These are phyloP conservation scores for Tenualosa ilisha DNA, from an alignment of 2,797 vertebrate species.

Conservation along the genomic window DNA sequence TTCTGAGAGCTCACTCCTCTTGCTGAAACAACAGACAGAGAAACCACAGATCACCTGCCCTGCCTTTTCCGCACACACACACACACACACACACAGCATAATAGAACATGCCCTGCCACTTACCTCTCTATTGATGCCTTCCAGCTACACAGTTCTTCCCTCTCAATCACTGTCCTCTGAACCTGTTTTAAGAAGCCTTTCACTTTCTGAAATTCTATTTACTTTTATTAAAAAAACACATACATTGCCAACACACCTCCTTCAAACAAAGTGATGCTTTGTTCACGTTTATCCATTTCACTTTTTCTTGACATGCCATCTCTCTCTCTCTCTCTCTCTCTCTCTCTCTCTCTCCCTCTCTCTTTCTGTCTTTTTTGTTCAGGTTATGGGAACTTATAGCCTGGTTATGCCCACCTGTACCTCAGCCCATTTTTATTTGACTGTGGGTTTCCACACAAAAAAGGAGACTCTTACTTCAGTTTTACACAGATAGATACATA, in stretches of 20 bases:
- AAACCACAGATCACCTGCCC: slow-evolving; percentile 1
- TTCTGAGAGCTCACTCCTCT: not conserved
- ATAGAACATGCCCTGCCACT: not conserved
- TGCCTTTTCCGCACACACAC: not conserved
- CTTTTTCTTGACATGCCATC: no score
- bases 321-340: no score
- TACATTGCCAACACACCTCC: no score
- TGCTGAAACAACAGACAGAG: slow-evolving; percentile 2
- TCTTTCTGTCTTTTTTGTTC: no score
- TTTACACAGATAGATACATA: no score
- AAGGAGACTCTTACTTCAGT: no score
- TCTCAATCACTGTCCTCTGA: not conserved
- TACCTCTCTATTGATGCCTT: not conserved
- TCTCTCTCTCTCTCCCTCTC: no score
- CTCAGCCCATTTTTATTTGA: not conserved
- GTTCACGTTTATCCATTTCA: no score
- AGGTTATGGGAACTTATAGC: no score
- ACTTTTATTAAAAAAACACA: not conserved
- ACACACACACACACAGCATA: not conserved
- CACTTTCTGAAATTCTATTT: not conserved
- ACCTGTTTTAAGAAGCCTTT: not conserved
- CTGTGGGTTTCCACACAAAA: no score
- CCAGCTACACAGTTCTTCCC: not conserved
- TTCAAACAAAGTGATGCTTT: no score
- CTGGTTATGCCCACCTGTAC: no score